Percentiles rank a stretch among this genome's conserved stretches.
phyloP scores from a whole-genome alignment of 2,797 vertebrate genomes.

The Alectoris magna region DNA sequence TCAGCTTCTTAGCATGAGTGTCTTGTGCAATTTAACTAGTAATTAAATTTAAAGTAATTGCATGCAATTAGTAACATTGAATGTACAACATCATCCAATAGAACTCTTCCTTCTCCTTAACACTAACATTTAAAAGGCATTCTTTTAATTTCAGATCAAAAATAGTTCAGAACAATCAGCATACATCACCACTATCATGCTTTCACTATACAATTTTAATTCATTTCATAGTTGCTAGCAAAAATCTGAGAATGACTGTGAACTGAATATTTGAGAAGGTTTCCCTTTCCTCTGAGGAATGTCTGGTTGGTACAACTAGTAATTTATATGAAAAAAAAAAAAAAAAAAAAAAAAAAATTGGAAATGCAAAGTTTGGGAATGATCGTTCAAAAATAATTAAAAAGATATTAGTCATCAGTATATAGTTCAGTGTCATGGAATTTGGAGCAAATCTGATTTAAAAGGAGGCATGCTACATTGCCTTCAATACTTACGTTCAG shows the following conservation, averaged over 20 bases:
- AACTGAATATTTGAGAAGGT: not conserved
- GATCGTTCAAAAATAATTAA: no score
- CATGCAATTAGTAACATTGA: not conserved
- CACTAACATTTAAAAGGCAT: not conserved
- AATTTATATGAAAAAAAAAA: not conserved
- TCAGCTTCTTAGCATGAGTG: not conserved
- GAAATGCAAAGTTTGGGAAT: no score
- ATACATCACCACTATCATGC: rapidly evolving
- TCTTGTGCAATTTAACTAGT: not conserved
- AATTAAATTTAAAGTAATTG: not conserved
- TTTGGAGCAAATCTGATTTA: not conserved
- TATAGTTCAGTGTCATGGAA: not conserved
- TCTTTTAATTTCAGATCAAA: not conserved
- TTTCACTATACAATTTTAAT: not conserved
- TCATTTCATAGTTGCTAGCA: not conserved
- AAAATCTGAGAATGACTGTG: not conserved
- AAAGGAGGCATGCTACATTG: not conserved
- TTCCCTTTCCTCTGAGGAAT: not conserved
- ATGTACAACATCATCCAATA: not conserved
- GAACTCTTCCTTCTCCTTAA: not conserved
- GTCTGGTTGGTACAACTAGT: not conserved
- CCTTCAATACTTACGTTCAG: not conserved
- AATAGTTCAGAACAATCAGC: not conserved
- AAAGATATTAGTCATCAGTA: not conserved
- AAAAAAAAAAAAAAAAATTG: no score